phyloP scores from a whole-genome alignment of 1,140 invertebrate species.

The Armadillidium nasatum region DNA sequence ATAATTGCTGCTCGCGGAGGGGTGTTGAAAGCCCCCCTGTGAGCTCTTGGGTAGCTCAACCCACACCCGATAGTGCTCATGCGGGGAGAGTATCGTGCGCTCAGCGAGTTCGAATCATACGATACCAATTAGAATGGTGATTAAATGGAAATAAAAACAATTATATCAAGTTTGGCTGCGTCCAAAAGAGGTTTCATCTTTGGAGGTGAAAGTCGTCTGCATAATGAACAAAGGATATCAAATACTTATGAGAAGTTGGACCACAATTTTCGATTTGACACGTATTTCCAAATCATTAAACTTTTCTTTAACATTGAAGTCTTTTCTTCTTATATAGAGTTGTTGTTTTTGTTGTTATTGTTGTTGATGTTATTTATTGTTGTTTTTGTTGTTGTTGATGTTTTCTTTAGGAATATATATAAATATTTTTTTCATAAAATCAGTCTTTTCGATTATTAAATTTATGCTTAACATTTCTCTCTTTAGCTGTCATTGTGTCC shows the following conservation, averaged over 20 bases:
- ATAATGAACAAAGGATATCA: background rate
- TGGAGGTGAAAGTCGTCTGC: background rate
- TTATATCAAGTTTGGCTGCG: background rate
- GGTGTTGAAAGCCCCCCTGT: slow-evolving; percentile 7
- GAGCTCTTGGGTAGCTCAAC: background rate
- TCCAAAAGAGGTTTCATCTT: background rate
- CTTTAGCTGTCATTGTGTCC: background rate
- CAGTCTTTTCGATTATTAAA: no score
- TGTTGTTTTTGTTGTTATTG: no score
- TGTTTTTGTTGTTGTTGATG: no score
- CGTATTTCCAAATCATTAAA: background rate
- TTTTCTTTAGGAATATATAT: no score
- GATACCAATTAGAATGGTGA: slow-evolving; percentile 10
- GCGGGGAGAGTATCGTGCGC: background rate
- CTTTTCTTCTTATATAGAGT: no score
- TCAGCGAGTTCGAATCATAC: background rate
- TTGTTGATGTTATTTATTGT: no score
- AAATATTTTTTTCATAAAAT: no score
- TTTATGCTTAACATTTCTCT: no score
- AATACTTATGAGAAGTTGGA: background rate
- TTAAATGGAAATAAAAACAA: slow-evolving; percentile 14
- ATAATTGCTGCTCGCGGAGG: background rate
- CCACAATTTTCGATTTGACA: background rate
- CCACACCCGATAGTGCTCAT: slow-evolving; percentile 8
- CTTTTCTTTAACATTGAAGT: no score